A percentile compares a stretch with the other conserved stretches of the same genome.
These are phyloP conservation scores for Calidris pugnax DNA, from an alignment of 2,113 vertebrate genomes.

Conservation along the genomic window DNA sequence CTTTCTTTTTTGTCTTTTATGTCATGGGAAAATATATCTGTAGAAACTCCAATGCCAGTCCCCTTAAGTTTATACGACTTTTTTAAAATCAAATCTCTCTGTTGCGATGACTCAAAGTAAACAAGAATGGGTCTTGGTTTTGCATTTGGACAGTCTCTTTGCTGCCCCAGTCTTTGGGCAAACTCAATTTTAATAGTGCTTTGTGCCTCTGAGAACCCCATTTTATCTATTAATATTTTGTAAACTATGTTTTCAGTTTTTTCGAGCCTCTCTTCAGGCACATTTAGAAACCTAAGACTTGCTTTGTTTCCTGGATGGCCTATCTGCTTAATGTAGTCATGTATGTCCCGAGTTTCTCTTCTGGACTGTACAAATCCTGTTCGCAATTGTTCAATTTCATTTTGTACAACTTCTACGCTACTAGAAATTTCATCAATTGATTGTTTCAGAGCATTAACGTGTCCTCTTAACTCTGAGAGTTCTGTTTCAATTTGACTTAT, in stretches of 20 bases:
- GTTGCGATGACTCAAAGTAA: slow-evolving; percentile 91
- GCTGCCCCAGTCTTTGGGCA: slow-evolving; percentile 92
- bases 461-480: slow-evolving; percentile 92
- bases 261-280: slow-evolving; percentile 91
- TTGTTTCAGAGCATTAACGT: slow-evolving; percentile 95
- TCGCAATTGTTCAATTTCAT: slow-evolving; percentile 94
- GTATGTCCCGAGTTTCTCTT: slow-evolving; percentile 95
- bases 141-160: slow-evolving; percentile 93
- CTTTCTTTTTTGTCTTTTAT: slow-evolving; percentile 90
- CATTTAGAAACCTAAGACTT: slow-evolving; percentile 91
- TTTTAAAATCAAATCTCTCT: slow-evolving; percentile 94
- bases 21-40: slow-evolving; percentile 89
- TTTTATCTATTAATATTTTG: slow-evolving; percentile 90
- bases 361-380: slow-evolving; percentile 95
- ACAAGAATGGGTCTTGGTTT: slow-evolving; percentile 96
- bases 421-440: slow-evolving; percentile 99
- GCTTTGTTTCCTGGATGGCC: slow-evolving; percentile 90
- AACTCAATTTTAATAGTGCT: slow-evolving; percentile 91
- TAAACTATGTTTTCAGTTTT: slow-evolving; percentile 87
- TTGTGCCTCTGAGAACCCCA: slow-evolving; percentile 90
- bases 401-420: slow-evolving; percentile 97
- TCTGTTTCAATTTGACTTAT: slow-evolving; percentile 99
- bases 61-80: slow-evolving; percentile 99
- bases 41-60: slow-evolving; percentile 91
- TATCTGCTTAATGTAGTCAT: slow-evolving; percentile 96